Base-by-base conservation (phyloP, 1,140 invertebrate species). In the Hyphantria cunea region DNA sequence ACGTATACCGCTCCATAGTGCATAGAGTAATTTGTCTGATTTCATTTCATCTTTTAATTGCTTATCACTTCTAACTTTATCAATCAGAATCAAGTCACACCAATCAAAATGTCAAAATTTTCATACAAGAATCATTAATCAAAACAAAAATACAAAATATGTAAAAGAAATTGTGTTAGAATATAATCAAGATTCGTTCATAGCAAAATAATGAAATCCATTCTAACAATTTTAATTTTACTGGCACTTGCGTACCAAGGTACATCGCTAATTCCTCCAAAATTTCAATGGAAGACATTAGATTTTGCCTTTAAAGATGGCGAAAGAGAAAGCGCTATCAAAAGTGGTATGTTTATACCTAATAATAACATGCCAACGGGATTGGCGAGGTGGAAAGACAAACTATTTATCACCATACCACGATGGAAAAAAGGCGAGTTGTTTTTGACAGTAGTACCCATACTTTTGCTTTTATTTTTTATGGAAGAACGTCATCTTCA, bases 221-320 rank as follows among this genome's bases (percentile, higher is more conserved):
- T 17, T 11, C 10, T 44, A 68, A 0, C 64, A 64, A 12, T 48
- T 68, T 12, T 53, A 44, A 3, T 51, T 25, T 42, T 58, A 44
- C 45, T 49, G 25, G 45, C 25, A 12, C 37, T 65, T 44, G 12
- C 12, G 6, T 31, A 51, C 45, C 34, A 37, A 48, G 56, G 39
- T 33, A n/a, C 42, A 32, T 49, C 72, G 54, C 55, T 84, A n/a
- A 37, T 86, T 9, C 81, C 81, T 8, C 81, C 81, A 6, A 76
- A 72, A 47, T 95, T 94, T 74, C 91, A 92, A 31, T 96, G 95
- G 95, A 94, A 94, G 54, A 82, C 92, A 64, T 70, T 96, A 52
- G 92, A 94, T 64, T 96, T 93, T 80, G 90, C 92, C 49, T 95
- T 94, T 92, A 93, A 94, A 42, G 92, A 86, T 63, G 86, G 92